These are phyloP conservation scores for Cyanoliseus patagonus DNA, from an alignment of 2,113 vertebrate species.

Conservation along the genomic window DNA sequence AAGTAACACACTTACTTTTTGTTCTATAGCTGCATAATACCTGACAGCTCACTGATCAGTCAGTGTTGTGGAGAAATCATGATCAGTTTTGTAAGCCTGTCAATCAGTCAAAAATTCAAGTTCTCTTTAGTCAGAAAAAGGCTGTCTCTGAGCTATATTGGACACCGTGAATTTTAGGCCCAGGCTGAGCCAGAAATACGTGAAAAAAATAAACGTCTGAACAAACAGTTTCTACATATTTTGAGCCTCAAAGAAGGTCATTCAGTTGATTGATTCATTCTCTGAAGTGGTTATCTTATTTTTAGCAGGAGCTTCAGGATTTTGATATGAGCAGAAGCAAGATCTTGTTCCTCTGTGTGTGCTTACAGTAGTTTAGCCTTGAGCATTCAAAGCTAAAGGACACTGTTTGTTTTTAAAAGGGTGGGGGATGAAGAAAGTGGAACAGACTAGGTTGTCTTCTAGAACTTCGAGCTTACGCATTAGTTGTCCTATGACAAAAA, in stretches of 20 bases:
- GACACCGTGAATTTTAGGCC: not conserved
- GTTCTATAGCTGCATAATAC: not conserved
- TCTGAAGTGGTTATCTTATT: not conserved
- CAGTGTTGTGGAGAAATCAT: conserved; percentile 6
- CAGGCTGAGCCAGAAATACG: not conserved
- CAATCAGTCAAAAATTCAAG: conserved; percentile 17
- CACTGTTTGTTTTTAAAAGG: not conserved
- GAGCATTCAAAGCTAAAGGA: not conserved
- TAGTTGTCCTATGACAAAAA: not conserved
- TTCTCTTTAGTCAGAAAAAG: not conserved
- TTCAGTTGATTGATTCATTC: not conserved
- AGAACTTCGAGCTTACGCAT: not conserved
- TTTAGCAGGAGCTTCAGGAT: not conserved
- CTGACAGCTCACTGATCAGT: conserved; percentile 7
- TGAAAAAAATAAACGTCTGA: not conserved
- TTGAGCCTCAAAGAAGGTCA: not conserved
- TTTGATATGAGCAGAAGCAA: not conserved
- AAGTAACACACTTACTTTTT: conserved; percentile 13
- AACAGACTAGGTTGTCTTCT: not conserved
- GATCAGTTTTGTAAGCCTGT: not conserved
- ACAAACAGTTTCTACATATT: not conserved
- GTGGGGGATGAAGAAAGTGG: not conserved
- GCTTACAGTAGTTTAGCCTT: not conserved
- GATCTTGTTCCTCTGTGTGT: not conserved
- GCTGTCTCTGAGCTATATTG: not conserved